Evolutionary conservation across 2,797 vertebrate species (phyloP).

Genomic region (Acanthornis magna): DNA sequence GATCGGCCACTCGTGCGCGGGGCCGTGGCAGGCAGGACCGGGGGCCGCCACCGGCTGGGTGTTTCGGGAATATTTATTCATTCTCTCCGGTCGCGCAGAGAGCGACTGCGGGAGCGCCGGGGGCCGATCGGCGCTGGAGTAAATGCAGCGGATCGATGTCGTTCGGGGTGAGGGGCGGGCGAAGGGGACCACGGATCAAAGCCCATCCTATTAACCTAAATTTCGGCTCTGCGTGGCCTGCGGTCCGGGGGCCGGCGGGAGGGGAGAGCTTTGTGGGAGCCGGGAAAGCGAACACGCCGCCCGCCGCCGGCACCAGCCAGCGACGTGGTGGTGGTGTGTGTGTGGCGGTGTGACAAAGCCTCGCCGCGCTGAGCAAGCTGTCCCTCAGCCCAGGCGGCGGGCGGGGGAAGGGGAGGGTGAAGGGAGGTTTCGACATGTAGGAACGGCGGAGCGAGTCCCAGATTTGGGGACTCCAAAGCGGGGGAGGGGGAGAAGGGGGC

Average conservation of each 20-base stretch:
- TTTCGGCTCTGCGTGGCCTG: conserved; percentile 16
- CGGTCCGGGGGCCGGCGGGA: background rate
- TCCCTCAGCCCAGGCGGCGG: conserved; percentile 34
- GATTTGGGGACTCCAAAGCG: background rate
- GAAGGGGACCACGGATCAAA: conserved; percentile 52
- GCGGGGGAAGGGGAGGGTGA: conserved; percentile 21
- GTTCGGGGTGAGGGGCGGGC: conserved; percentile 44
- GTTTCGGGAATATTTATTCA: background rate
- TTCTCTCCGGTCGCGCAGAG: background rate
- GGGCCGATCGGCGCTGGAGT: background rate
- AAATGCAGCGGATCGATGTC: conserved; percentile 48
- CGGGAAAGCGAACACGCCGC: background rate
- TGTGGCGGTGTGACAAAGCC: conserved; percentile 74
- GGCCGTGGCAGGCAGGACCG: background rate
- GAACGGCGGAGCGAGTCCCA: background rate
- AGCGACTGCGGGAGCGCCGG: background rate
- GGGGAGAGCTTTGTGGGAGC: conserved; percentile 10
- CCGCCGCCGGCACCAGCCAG: background rate
- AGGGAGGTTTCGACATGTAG: conserved; percentile 16
- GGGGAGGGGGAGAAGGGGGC: background rate
- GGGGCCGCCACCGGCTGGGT: background rate
- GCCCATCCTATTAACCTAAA: conserved; percentile 61
- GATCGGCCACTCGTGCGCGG: conserved; percentile 39
- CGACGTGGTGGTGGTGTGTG: conserved; percentile 29
- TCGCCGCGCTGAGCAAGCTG: conserved; percentile 62